Conservation (phyloP, 2,113 vertebrate genomes). For the Pyrgilauda ruficollis region DNA sequence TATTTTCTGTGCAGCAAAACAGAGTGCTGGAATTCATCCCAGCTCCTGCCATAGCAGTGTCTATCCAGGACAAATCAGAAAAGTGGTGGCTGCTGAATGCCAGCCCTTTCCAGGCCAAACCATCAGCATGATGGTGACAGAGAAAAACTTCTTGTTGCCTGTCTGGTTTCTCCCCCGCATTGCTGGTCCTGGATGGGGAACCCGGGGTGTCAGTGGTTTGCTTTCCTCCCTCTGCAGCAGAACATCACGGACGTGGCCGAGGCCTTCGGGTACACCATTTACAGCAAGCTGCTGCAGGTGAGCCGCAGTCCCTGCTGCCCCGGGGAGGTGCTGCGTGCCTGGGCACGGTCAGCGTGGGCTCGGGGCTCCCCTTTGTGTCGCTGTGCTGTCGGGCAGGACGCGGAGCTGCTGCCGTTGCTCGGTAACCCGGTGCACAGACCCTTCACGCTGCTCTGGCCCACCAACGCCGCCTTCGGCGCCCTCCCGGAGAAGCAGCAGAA, state of each 20-base stretch:
- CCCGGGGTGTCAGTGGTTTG: neutral
- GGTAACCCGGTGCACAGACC: conserved; percentile 75
- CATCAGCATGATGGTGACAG: neutral
- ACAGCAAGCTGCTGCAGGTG: conserved; percentile 87
- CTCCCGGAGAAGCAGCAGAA: conserved; percentile 75
- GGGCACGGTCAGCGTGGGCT: neutral
- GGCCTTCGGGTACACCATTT: conserved; percentile 84
- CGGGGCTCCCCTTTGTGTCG: neutral
- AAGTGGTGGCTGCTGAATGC: neutral
- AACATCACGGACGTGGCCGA: conserved; percentile 77
- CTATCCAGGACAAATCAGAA: neutral
- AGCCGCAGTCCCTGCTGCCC: neutral
- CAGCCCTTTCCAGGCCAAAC: neutral
- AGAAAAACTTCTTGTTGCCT: neutral
- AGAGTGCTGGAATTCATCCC: neutral
- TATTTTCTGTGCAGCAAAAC: neutral
- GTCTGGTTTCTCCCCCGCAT: neutral
- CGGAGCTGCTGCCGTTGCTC: conserved; percentile 79
- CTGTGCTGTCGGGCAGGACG: conserved; percentile 66
- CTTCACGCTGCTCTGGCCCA: conserved; percentile 93
- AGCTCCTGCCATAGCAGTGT: neutral
- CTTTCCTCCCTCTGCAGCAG: conserved; percentile 69
- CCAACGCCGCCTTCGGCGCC: conserved; percentile 78
- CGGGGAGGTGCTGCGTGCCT: neutral
- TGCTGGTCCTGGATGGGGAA: neutral